Conservation (phyloP, 2,888 invertebrate genomes). For the Polyommatus icarus region DNA sequence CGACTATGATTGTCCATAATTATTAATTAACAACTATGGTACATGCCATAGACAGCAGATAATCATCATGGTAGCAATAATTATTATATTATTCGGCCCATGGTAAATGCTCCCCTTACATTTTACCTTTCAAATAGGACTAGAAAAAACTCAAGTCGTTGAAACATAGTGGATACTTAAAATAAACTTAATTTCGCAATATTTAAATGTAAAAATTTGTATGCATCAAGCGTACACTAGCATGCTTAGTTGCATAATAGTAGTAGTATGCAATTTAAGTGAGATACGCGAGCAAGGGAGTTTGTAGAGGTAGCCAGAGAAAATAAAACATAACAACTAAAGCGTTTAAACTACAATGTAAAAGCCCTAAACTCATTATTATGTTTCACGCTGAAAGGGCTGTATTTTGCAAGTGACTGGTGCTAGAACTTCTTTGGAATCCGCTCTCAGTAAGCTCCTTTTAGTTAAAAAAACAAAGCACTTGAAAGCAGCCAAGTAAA, state of each 20-base stretch:
- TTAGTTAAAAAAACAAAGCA: conserved; percentile 3
- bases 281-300: background rate
- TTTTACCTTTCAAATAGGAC: background rate
- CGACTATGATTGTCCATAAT: no score
- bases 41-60: no score
- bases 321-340: background rate
- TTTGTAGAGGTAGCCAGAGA: background rate
- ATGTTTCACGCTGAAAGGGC: conserved; percentile 3
- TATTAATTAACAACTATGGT: no score
- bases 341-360: background rate
- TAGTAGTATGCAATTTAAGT: conserved; percentile 2
- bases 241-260: conserved; percentile 1
- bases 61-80: no score
- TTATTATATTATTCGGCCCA: no score
- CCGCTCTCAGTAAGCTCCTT: background rate
- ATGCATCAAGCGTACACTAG: conserved; percentile 1
- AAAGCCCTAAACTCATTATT: conserved; percentile 13
- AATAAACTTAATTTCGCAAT: background rate
- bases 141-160: background rate
- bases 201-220: background rate
- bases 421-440: conserved; percentile 2
- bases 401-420: background rate
- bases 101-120: background rate
- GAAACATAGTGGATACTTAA: background rate
- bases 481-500: background rate